phyloP scores from a whole-genome alignment of 2,888 invertebrate species.

The Tetheella fluctuosa region DNA sequence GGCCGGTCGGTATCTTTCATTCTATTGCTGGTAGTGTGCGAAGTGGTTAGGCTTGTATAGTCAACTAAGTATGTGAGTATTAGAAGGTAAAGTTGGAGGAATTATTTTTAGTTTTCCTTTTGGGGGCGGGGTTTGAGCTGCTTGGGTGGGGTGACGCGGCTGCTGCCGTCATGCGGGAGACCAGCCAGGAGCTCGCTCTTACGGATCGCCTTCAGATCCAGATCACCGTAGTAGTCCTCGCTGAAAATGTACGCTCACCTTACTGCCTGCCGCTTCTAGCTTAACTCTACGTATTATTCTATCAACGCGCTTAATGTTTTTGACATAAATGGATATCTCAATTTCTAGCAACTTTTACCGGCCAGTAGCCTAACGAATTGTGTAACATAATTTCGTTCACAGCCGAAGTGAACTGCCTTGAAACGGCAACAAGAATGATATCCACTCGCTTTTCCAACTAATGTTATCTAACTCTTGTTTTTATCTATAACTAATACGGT shows the following conservation, averaged over 20 bases:
- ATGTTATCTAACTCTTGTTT: constrained; percentile 63
- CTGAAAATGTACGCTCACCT: constrained; percentile 87
- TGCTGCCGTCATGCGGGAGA: constrained; percentile 85
- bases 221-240: constrained; percentile 98
- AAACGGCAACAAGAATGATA: constrained; percentile 68
- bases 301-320: constrained; percentile 37
- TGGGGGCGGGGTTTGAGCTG: constrained; percentile 83
- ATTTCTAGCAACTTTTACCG: constrained; percentile 74
- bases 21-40: constrained; percentile 58
- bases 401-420: constrained; percentile 75
- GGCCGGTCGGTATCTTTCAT: constrained; percentile 35
- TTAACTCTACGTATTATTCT: constrained; percentile 53
- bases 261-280: constrained; percentile 73
- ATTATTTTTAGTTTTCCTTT: constrained; percentile 77
- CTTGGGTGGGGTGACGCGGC: constrained; percentile 71
- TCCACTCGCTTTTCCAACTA: constrained; percentile 71
- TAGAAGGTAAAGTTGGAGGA: constrained; percentile 65
- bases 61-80: constrained; percentile 75
- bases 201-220: constrained; percentile 97
- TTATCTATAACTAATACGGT: constrained; percentile 46
- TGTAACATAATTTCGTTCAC: constrained; percentile 72
- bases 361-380: constrained; percentile 58
- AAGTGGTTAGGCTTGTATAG: constrained; percentile 49
- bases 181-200: constrained; percentile 96
- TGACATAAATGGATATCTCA: constrained; percentile 57